phyloP scores from a whole-genome alignment of 2,113 vertebrate species.

The Mus musculus region DNA sequence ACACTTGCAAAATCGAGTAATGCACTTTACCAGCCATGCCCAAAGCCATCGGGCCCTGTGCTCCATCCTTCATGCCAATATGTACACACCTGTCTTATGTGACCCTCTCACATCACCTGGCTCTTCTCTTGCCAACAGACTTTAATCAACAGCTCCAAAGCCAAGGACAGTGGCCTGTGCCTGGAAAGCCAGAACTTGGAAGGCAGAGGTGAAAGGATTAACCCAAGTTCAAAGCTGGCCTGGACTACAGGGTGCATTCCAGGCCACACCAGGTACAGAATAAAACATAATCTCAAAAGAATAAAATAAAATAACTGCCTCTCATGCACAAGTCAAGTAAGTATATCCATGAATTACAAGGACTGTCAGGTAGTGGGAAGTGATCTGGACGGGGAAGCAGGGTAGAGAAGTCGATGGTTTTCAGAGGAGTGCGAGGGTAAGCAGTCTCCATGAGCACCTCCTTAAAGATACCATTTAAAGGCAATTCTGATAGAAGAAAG shows the following conservation, averaged over 20 bases:
- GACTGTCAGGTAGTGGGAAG: neutral
- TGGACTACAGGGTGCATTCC: neutral
- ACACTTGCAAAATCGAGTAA: neutral
- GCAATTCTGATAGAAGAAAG: neutral
- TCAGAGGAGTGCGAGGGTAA: no score
- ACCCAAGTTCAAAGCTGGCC: neutral
- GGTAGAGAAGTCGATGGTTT: neutral
- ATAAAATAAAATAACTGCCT: conserved; percentile 13
- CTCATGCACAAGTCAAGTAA: neutral
- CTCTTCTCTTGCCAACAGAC: neutral
- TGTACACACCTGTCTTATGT: neutral
- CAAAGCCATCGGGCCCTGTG: neutral
- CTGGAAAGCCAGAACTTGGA: neutral
- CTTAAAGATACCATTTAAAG: neutral
- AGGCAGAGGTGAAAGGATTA: no score
- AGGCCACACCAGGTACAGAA: neutral
- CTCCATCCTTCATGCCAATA: neutral
- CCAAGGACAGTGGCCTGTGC: neutral
- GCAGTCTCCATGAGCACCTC: neutral
- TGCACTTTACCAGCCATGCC: neutral
- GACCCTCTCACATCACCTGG: neutral
- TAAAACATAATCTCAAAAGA: neutral
- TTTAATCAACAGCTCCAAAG: neutral
- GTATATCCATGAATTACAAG: neutral
- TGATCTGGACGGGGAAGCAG: neutral